Conservation (phyloP, 2,888 invertebrate species). For the Drosophila gaucha region DNA sequence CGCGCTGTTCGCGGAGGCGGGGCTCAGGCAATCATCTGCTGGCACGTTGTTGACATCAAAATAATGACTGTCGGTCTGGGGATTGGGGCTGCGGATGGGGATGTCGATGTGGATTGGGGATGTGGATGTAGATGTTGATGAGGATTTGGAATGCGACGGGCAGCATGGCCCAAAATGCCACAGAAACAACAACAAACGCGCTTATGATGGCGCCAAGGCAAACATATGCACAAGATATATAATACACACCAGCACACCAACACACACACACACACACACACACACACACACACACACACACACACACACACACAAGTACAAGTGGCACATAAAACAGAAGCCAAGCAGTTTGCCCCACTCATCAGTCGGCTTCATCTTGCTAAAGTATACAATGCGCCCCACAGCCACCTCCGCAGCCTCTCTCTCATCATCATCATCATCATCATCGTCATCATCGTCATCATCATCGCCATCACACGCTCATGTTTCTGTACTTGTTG, state of each 20-base stretch:
- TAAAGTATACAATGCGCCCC: conserved; percentile 10
- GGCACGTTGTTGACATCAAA: conserved; percentile 77
- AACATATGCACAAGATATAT: conserved; percentile 60
- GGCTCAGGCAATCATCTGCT: conserved; percentile 63
- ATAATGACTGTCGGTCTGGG: conserved; percentile 62
- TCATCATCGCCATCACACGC: conserved; percentile 28
- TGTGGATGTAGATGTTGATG: conserved; percentile 3
- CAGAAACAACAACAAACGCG: conserved; percentile 40
- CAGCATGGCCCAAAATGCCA: conserved; percentile 38
- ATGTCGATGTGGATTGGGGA: background rate
- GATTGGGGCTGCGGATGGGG: conserved; percentile 19
- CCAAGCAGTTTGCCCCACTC: conserved; percentile 48
- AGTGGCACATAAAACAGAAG: conserved; percentile 53
- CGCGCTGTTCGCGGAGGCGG: background rate
- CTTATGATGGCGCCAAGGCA: conserved; percentile 48
- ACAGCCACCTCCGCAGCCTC: too few species aligned
- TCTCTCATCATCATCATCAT: conserved; percentile 10
- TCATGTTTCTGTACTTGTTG: conserved; percentile 24
- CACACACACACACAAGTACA: conserved; percentile 17
- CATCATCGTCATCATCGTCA: conserved; percentile 9
- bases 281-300: conserved; percentile 10
- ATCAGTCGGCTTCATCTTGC: conserved; percentile 40
- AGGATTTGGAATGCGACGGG: conserved; percentile 15
- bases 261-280: conserved; percentile 19
- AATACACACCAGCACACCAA: conserved; percentile 19